A percentile compares a stretch with the other conserved stretches of the same genome.
Conservation (phyloP, 2,113 vertebrate species). For the Gymnorhina tibicen region DNA sequence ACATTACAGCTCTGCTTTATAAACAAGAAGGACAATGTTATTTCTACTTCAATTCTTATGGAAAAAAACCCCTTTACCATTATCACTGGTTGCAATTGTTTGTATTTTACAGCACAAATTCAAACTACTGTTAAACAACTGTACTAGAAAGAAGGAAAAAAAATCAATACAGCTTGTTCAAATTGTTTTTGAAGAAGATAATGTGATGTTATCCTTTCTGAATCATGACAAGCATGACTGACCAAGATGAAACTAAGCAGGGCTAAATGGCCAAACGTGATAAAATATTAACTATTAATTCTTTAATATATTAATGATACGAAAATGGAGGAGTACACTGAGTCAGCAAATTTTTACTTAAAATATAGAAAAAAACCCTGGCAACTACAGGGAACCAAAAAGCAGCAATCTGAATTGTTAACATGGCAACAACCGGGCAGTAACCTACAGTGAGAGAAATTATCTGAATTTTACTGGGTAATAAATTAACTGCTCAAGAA, state of each 20-base stretch:
- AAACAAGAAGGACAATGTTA: neutral
- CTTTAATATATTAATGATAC: neutral
- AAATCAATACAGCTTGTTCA: neutral
- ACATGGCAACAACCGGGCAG: neutral
- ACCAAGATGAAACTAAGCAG: neutral
- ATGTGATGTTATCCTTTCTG: neutral
- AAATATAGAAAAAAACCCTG: neutral
- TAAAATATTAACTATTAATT: neutral
- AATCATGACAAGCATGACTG: neutral
- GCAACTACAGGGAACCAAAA: neutral
- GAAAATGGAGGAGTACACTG: neutral
- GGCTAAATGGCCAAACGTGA: neutral
- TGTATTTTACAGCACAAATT: neutral
- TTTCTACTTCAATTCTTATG: neutral
- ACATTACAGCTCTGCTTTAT: neutral
- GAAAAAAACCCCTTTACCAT: neutral
- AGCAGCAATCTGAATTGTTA: neutral
- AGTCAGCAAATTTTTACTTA: neutral
- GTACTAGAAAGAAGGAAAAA: neutral
- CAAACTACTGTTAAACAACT: neutral
- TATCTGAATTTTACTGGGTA: neutral
- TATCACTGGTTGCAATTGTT: neutral
- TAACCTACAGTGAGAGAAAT: neutral
- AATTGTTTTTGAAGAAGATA: neutral
- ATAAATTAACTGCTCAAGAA: neutral